Conservation (phyloP, 2,113 vertebrate genomes). For the Zosterops borbonicus region DNA sequence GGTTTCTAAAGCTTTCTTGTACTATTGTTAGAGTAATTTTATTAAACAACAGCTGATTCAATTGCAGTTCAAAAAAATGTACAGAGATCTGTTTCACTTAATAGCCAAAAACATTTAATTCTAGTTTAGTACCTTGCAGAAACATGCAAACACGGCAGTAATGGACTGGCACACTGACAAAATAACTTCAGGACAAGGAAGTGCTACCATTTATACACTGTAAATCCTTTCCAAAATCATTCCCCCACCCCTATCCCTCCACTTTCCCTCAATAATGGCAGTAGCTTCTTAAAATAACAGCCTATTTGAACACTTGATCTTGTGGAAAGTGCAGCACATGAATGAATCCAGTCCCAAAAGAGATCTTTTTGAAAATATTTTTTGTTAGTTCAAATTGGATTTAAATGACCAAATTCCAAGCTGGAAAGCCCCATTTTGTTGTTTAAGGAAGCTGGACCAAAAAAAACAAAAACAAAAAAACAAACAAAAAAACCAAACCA, state of each 20-base stretch:
- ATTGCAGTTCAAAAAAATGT: background rate
- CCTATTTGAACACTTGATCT: background rate
- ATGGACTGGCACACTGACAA: conserved; percentile 1
- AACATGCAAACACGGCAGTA: conserved; percentile 15
- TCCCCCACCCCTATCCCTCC: fast-evolving
- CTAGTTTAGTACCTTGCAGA: conserved; percentile 28
- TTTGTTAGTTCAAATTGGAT: conserved; percentile 1
- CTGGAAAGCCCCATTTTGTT: background rate
- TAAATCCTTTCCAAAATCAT: background rate
- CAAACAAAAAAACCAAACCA: no score
- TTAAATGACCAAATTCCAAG: conserved; percentile 24
- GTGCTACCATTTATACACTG: background rate
- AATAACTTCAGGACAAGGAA: conserved; percentile 23
- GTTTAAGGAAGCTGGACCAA: conserved; percentile 9
- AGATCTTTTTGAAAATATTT: background rate
- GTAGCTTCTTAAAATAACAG: conserved; percentile 9
- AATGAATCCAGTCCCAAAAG: background rate
- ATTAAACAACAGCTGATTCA: conserved; percentile 14
- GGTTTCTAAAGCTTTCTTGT: background rate
- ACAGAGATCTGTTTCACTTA: conserved; percentile 1
- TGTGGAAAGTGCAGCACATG: background rate
- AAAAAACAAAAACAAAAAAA: background rate
- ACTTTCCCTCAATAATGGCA: background rate
- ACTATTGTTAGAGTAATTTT: background rate
- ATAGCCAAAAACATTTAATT: conserved; percentile 22